A percentile compares a stretch with the other conserved stretches of the same genome.
phyloP scores from a whole-genome alignment of 2,113 vertebrate species.

The Actenoides hombroni region DNA sequence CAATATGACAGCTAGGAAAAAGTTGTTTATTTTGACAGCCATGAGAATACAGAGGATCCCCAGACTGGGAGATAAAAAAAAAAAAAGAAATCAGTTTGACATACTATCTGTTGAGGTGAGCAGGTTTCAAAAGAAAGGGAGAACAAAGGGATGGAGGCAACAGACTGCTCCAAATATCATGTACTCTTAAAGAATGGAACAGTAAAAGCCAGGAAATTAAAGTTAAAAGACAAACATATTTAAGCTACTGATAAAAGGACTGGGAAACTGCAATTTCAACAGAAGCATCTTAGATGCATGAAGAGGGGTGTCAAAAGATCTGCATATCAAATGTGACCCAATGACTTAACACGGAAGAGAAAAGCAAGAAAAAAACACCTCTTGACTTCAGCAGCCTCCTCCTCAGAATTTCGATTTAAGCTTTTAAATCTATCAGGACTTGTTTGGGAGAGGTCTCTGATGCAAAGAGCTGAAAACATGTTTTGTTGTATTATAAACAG shows the following conservation, averaged over 20 bases:
- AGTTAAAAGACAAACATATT: not conserved
- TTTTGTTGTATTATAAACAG: not conserved
- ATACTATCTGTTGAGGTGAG: not conserved
- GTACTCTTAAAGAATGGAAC: not conserved
- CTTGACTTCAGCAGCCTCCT: not conserved
- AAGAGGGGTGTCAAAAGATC: not conserved
- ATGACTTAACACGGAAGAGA: not conserved
- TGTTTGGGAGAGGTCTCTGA: not conserved
- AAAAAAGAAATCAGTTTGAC: not conserved
- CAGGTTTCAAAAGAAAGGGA: not conserved
- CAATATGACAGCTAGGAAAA: not conserved
- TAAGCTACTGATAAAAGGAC: not conserved
- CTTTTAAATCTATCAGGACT: not conserved
- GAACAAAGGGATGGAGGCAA: not conserved
- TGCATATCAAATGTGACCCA: not conserved
- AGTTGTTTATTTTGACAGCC: not conserved
- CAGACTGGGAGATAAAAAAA: not conserved
- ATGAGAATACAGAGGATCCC: not conserved
- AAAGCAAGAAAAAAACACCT: not conserved
- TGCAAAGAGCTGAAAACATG: not conserved
- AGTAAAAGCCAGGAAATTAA: not conserved
- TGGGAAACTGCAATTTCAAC: not conserved
- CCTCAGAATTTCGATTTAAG: not conserved
- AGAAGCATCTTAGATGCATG: not conserved
- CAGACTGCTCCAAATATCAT: not conserved